A percentile compares a stretch with the other conserved stretches of the same genome.
These are phyloP conservation scores for Eilema sororculum DNA, from an alignment of 2,888 invertebrate genomes.

Conservation along the genomic window DNA sequence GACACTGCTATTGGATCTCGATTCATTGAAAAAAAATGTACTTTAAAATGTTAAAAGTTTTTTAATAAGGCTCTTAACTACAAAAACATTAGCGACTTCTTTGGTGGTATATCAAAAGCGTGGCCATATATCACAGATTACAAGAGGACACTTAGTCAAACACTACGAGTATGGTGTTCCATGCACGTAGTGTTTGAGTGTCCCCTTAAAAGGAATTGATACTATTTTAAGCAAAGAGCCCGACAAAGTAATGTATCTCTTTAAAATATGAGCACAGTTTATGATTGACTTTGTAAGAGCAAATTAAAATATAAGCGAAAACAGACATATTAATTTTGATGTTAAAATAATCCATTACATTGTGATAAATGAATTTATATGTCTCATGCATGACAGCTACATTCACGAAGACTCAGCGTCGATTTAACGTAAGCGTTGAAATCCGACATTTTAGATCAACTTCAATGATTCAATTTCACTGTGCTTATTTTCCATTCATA, in stretches of 20 bases:
- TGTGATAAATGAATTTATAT: constrained; percentile 1
- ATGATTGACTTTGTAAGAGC: constrained; percentile 31
- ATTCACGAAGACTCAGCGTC: not conserved
- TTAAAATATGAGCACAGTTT: constrained; percentile 51
- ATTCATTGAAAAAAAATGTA: no score
- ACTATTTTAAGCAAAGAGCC: constrained; percentile 52
- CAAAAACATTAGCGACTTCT: constrained; percentile 37
- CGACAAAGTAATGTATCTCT: constrained; percentile 40
- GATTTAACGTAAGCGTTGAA: constrained; percentile 37
- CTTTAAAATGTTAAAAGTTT: constrained; percentile 4
- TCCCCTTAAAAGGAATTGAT: constrained; percentile 53
- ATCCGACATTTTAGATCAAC: constrained; percentile 54
- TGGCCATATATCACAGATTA: constrained; percentile 63
- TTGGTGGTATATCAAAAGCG: constrained; percentile 49
- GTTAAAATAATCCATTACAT: not conserved
- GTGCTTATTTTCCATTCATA: constrained; percentile 48
- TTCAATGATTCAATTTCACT: constrained; percentile 51
- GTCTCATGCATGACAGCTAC: not conserved
- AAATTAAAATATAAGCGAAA: not conserved
- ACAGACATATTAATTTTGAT: not conserved
- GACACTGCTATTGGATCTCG: no score
- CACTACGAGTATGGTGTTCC: constrained; percentile 44
- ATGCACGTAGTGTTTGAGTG: constrained; percentile 1
- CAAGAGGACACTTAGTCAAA: constrained; percentile 61
- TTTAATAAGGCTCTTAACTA: constrained; percentile 32